These are phyloP conservation scores for Strigamia crassipes DNA, from an alignment of 2,888 invertebrate genomes.

Conservation along the genomic window DNA sequence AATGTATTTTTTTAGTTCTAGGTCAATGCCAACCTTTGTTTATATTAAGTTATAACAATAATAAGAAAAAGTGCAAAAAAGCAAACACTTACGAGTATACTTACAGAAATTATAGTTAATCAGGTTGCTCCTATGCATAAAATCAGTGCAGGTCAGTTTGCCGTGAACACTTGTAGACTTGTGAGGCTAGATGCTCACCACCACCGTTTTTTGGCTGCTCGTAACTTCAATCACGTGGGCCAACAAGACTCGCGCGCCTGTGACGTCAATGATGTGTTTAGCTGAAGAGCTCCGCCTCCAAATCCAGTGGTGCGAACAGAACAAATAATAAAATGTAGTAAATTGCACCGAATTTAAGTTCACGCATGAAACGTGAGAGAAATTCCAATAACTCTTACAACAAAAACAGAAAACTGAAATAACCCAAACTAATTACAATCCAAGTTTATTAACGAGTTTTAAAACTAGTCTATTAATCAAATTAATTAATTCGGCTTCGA, in stretches of 20 bases:
- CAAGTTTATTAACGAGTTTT: neutral
- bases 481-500: neutral
- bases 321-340: neutral
- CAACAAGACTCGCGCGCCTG: neutral
- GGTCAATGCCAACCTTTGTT: neutral
- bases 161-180: neutral
- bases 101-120: neutral
- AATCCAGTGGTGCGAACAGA: neutral
- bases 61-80: neutral
- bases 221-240: neutral
- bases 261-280: conserved; percentile 15
- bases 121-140: neutral
- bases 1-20: neutral
- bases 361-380: too few species aligned
- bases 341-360: neutral
- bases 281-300: neutral
- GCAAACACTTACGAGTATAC: neutral
- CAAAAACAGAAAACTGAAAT: neutral
- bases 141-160: neutral
- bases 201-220: conserved; percentile 12
- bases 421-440: neutral
- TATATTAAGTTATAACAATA: neutral
- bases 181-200: neutral
- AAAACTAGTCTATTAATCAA: neutral
- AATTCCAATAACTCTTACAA: neutral